A percentile compares a stretch with the other conserved stretches of the same genome.
phyloP scores from a whole-genome alignment of 2,797 vertebrate species.

The Naso thynnoides region DNA sequence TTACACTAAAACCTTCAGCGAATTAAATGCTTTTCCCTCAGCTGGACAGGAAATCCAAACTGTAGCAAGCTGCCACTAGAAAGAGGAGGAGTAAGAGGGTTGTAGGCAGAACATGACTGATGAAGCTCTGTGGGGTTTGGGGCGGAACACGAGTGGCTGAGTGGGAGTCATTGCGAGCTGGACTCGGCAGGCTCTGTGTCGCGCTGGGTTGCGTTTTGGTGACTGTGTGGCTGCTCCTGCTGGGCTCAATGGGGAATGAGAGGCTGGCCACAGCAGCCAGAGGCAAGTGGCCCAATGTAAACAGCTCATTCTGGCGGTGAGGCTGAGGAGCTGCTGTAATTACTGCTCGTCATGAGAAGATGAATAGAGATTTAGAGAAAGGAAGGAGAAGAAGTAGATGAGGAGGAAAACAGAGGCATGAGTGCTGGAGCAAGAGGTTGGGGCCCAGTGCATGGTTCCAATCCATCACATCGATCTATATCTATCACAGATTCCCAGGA shows the following conservation, averaged over 20 bases:
- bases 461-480: slow-evolving; percentile 72
- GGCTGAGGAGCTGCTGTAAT: slow-evolving; percentile 70
- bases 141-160: slow-evolving; percentile 24
- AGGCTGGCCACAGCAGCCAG: slow-evolving; percentile 62
- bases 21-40: slow-evolving; percentile 54
- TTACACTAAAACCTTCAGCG: slow-evolving; percentile 48
- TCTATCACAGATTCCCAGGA: slow-evolving; percentile 71
- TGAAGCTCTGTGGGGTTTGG: slow-evolving; percentile 34
- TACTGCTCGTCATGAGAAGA: slow-evolving; percentile 64
- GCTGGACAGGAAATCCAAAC: slow-evolving; percentile 49
- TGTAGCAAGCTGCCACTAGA: slow-evolving; percentile 20
- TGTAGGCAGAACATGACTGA: slow-evolving; percentile 33
- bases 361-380: slow-evolving; percentile 54
- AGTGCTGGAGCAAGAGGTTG: slow-evolving; percentile 31
- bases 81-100: slow-evolving; percentile 2
- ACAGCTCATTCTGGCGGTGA: slow-evolving; percentile 68
- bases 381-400: slow-evolving; percentile 35
- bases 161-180: slow-evolving; percentile 22
- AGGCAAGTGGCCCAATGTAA: slow-evolving; percentile 74
- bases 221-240: slow-evolving; percentile 59
- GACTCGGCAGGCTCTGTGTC: slow-evolving; percentile 25
- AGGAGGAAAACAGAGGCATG: slow-evolving; percentile 10
- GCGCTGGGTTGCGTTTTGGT: slow-evolving; percentile 36
- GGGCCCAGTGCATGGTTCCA: slow-evolving; percentile 26
- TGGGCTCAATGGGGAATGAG: slow-evolving; percentile 45